Base-by-base conservation (phyloP, 2,888 invertebrate species). In the Brachypalpus laphriformis region DNA sequence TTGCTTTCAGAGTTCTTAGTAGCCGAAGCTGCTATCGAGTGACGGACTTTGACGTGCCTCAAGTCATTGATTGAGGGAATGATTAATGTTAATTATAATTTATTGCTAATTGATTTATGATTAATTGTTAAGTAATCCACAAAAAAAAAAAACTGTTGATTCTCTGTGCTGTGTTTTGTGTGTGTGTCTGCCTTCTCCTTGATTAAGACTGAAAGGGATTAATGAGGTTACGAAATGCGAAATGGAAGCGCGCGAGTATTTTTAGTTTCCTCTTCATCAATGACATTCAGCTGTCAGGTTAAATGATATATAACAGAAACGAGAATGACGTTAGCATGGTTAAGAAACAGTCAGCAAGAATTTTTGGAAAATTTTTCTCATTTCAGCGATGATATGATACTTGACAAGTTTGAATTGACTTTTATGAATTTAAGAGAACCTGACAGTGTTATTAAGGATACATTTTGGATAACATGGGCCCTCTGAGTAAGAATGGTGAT, bases 71-170 rank as follows among this genome's bases (percentile, higher is more conserved):
- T 70, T 70, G 77, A 68, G 37, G 9, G 34, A 20, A 61, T 77
- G 68, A 77, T 70, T 61, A 77, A 77, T 77, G 77, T 54, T 59
- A 77, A 61, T 51, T 70, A 54, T 59, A 61, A 77, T 42, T 68
- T 18, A 54, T 61, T 77, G 59, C 68, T 77, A 65, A 77, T 68
- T 77, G 68, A 77, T 77, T 77, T 61, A 54, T 77, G 61, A 77
- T 61, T 68, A 68, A 77, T 77, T 77, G 20, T 40, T 56, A 34
- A 65, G 22, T 57, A 61, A 49, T 28, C 31, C 16, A 71, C 28
- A 31, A 45, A 22, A 47, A 49, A 22, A 34, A 1, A 11, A 5
- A 59, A 9, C 37, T 20, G 34, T 11, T 34, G 16, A 5, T 28
- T 18, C n/a, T 37, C 9, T 20, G 4, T 25, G 28, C 16, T 31